Evolutionary conservation across 2,113 vertebrate species (phyloP).

Genomic region (Salvelinus namaycush): DNA sequence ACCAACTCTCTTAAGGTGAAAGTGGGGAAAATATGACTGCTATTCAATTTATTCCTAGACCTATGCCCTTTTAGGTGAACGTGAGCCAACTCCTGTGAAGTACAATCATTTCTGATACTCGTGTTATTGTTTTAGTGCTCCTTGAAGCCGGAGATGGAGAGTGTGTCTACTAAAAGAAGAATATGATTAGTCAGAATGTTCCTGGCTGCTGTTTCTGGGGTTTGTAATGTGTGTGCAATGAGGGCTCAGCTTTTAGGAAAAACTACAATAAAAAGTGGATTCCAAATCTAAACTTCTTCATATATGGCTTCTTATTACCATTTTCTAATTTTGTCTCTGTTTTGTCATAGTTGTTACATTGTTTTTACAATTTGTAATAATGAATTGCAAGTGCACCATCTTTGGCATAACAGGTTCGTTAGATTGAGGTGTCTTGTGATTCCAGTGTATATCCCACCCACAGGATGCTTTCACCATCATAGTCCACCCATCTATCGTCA

Average conservation of each 20-base stretch:
- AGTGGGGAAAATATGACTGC: conserved; percentile 18
- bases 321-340: no score
- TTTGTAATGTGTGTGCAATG: conserved; percentile 34
- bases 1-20: background rate
- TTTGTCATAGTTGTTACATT: no score
- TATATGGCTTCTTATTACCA: no score
- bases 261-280: conserved; percentile 56
- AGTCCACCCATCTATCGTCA: no score
- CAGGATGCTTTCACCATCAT: no score
- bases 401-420: no score
- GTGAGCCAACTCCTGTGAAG: conserved; percentile 64
- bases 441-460: no score
- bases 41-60: conserved; percentile 21
- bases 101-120: conserved; percentile 68
- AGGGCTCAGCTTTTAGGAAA: conserved; percentile 43
- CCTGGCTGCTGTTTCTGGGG: conserved; percentile 39
- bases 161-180: conserved; percentile 29
- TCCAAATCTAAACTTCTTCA: conserved; percentile 28
- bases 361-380: no score
- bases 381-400: no score
- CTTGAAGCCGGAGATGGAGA: conserved; percentile 43
- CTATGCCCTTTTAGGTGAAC: conserved; percentile 56
- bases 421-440: no score
- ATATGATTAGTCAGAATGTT: conserved; percentile 15
- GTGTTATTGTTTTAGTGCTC: conserved; percentile 28